Evolutionary conservation across 1,140 invertebrate genomes (phyloP), one percentile per base, ranked within the genome.

Genomic region (Zaprionus vittiger): DNA sequence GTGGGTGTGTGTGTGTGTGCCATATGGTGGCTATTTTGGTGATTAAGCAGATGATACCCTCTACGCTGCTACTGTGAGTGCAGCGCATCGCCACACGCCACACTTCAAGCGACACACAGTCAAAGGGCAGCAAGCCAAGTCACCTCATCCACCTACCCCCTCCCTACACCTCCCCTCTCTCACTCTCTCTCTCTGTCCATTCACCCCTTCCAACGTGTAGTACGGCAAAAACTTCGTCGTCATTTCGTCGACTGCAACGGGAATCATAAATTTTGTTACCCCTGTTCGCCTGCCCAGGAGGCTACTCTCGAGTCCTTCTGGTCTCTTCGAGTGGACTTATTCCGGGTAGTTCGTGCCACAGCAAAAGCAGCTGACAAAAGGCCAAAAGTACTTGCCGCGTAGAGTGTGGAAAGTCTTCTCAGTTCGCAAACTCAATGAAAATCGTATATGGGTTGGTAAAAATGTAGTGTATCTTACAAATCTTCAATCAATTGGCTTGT

Each of bases 1-100:
- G 47, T 49, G 41, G 37, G 6, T 37, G 44, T 57, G 67, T 24
- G 44, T 69, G 68, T 77, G 52, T 81, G 49, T 78, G 87, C 87
- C 87, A 91, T 91, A 91, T 91, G 87, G 87, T 87, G 87, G 89
- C 89, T 91, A 87, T 91, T 91, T 84, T 80, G 89, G 87, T 91
- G 87, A 91, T 91, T 91, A 91, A 87, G 89, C 89, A 89, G 87
- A 91, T 91, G 89, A 91, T 89, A 91, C 41, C 3, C 41, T 17
- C 41, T 47, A 20, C 83, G 80, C 47, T 38, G 63, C 52, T 34
- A 11, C 31, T 34, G 31, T 34, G 31, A 34, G 9, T 34, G 31
- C 62, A 69, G 41, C 37, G 65, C 72, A 61, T n/a, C 49, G n/a
- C 60, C 26, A 61, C 56, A 61, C 28, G 24, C 41, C 34, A 65